Evolutionary conservation across 2,113 vertebrate species (phyloP), one percentile per base, ranked within the genome.

Genomic region (Nothobranchius furzeri): DNA sequence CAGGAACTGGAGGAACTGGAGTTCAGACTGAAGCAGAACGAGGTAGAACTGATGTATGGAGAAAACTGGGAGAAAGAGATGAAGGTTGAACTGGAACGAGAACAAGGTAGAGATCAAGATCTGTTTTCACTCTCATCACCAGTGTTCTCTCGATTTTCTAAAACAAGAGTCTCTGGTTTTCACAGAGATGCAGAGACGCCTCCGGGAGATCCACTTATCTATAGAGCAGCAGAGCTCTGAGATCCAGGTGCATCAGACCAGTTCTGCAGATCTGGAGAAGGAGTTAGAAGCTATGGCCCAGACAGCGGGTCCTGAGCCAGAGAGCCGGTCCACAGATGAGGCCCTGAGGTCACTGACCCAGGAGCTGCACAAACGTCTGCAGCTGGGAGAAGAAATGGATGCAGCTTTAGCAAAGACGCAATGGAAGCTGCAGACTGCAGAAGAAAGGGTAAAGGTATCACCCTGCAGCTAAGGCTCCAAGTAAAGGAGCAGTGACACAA

Each of bases 41-140:
- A 95, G 9, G 91, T 70, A 0, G 95, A 96, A 84, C 83, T 96
- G 72, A 85, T 75, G 0, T 88, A 94, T 15, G 87, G 85, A 59
- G 88, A 90, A 35, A 91, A 92, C 60, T 96, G 95, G 95, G 91
- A 94, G 66, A 88, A 87, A 0, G 91, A 95, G 75, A 88, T 96
- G 14, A 89, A 82, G 47, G 73, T 80, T 2, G 96, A 98, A 73
- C 83, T 87, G 64, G 91, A 93, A 7, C 90, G 87, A 1, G 96
- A 98, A 75, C 86, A 75, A 7, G 94, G 87, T 88, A 37, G 0
- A 37, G 30, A 9, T 25, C 37, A 30, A 20, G 12, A 69, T 11
- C 36, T 3, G 5, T 35, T 53, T 1, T 17, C 14, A 24, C 50
- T 24, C 50, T 24, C 3, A 57, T 17, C 14, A n/a, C 15, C 2